These are phyloP conservation scores for Eriosoma lanigerum DNA, from an alignment of 1,140 invertebrate genomes.

Conservation along the genomic window DNA sequence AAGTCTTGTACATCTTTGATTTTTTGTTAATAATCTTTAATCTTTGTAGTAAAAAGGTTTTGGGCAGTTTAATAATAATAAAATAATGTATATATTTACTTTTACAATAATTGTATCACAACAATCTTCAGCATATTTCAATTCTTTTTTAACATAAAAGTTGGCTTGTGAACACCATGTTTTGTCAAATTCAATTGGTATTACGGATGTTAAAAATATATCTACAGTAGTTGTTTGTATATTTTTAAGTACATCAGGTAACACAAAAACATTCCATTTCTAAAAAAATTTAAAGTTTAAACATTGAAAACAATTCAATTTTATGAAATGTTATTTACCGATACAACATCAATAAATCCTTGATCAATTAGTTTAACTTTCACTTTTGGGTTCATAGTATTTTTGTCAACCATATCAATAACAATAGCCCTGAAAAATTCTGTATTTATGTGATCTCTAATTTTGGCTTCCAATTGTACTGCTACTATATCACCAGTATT, in stretches of 20 bases:
- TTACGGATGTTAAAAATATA: conserved; percentile 25
- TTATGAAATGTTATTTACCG: neutral
- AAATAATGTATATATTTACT: neutral
- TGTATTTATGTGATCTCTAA: neutral
- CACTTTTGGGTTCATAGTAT: conserved; percentile 8
- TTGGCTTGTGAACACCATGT: neutral
- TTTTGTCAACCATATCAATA: neutral
- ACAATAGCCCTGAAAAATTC: conserved; percentile 9
- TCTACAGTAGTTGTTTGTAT: conserved; percentile 9
- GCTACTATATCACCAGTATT: neutral
- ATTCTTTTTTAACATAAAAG: neutral
- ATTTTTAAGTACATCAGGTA: neutral
- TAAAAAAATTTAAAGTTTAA: neutral
- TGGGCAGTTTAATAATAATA: too few relatives aligned
- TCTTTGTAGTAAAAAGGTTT: too few relatives aligned
- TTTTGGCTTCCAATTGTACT: neutral
- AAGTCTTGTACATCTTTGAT: too few relatives aligned
- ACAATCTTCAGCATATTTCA: neutral
- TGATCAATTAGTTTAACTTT: conserved; percentile 29
- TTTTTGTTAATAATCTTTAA: too few relatives aligned
- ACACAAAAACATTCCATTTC: conserved; percentile 20
- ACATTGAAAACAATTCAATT: neutral
- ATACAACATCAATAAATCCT: conserved; percentile 11
- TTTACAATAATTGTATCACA: conserved; percentile 5
- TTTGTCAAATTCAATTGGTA: conserved; percentile 33